phyloP scores from a whole-genome alignment of 2,888 invertebrate genomes.

The Epinotia ramella region DNA sequence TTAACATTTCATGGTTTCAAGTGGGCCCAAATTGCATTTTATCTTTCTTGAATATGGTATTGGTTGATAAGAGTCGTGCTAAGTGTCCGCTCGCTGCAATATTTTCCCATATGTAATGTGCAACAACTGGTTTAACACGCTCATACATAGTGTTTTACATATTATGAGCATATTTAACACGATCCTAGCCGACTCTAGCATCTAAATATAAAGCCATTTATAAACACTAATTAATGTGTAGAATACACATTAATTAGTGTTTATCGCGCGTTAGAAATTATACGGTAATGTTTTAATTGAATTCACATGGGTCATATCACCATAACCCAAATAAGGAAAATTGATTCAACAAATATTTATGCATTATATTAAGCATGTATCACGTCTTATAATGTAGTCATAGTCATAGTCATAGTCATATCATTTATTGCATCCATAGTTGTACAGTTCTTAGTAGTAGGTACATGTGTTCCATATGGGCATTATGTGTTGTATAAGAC shows the following conservation, averaged over 20 bases:
- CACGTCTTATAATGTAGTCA: too few relatives aligned
- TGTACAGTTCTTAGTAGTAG: too few relatives aligned
- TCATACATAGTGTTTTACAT: constrained; percentile 35
- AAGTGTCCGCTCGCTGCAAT: constrained; percentile 36
- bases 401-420: too few relatives aligned
- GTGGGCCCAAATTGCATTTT: constrained; percentile 20
- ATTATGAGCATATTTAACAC: constrained; percentile 22
- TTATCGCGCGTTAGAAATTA: constrained; percentile 11
- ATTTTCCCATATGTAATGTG: constrained; percentile 40
- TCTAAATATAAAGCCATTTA: constrained; percentile 30
- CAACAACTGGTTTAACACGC: constrained; percentile 30
- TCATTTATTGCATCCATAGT: too few relatives aligned
- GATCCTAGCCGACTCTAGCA: constrained; percentile 19
- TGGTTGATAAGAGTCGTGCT: constrained; percentile 25
- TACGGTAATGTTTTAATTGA: constrained; percentile 9
- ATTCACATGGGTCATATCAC: constrained; percentile 4
- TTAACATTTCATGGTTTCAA: constrained; percentile 23
- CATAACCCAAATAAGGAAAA: constrained; percentile 1
- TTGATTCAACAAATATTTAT: not conserved
- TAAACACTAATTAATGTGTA: too few relatives aligned
- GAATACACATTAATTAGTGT: constrained; percentile 1
- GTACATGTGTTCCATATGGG: too few relatives aligned
- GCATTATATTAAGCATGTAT: too few relatives aligned
- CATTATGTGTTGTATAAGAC: too few relatives aligned
- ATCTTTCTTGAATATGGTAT: constrained; percentile 32